Evolutionary conservation across 2,888 invertebrate species (phyloP), one percentile per base, ranked within the genome.

Genomic region (Tachystola acroxantha): DNA sequence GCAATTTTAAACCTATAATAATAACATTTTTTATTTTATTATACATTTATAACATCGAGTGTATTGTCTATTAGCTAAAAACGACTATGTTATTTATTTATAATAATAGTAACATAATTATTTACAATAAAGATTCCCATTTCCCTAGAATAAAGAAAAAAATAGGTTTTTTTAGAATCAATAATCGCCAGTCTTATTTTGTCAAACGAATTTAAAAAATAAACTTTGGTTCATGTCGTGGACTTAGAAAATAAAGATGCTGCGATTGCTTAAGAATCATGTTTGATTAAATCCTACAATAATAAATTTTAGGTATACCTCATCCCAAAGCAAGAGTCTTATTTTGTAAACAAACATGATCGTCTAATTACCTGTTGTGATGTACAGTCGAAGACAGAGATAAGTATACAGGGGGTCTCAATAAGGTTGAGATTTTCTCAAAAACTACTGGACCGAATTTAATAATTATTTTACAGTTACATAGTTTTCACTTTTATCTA

Each of bases 1-100:
- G 24, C 24, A n/a, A 24, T n/a, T 7, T 28, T 11, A 28, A 13
- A 24, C 10, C 12, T 29, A 35, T 12, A 37, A 28, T 16, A 9
- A 31, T 7, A 12, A 12, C 24, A 32, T 24, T 24, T 13, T 14
- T 10, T 27, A 16, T 27, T 34, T 11, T 10, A 35, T 29, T 28
- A 30, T 3, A 30, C n/a, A n/a, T n/a, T n/a, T 30, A 45, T 42
- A 53, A 55, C 48, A 48, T 39, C 37, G 33, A 45, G 27, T 16
- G 38, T 54, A 56, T 55, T 50, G 50, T 54, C 53, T 57, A 57
- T 42, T 16, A 38, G 35, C 48, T 49, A 48, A 40, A 39, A 39
- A 42, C 45, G 48, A 34, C 34, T 39, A 32, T 32, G n/a, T n/a
- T 31, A 12, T 26, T 26, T 39, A 36, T 9, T 32, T 38, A 16